A percentile compares a stretch with the other conserved stretches of the same genome.
Conservation (phyloP, 2,113 vertebrate species). For the Irena cyanogastra region DNA sequence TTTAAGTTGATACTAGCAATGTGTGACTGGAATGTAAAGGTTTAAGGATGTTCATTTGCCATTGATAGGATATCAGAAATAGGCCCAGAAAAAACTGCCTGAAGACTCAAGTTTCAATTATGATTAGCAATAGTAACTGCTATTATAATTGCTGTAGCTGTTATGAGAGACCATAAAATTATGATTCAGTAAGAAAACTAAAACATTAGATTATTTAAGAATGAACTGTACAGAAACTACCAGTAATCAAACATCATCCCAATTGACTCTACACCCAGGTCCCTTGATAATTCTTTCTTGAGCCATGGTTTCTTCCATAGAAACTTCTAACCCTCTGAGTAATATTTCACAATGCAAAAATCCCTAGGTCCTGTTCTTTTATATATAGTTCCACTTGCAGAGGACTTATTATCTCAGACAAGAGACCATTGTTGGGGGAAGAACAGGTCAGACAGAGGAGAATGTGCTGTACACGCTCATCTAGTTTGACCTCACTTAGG, state of each 20-base stretch:
- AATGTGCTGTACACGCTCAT: rapidly evolving
- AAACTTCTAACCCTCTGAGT: not conserved
- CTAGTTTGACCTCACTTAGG: not conserved
- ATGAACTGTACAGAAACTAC: not conserved
- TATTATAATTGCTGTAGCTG: not conserved
- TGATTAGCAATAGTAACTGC: not conserved
- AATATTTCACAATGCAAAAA: not conserved
- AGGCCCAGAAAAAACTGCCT: not conserved
- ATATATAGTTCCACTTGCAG: not conserved
- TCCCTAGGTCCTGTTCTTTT: not conserved
- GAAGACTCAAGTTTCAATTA: not conserved
- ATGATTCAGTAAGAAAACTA: not conserved
- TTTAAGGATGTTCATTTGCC: not conserved
- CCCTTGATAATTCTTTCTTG: not conserved
- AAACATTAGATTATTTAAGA: not conserved
- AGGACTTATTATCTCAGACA: not conserved
- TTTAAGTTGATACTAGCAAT: not conserved
- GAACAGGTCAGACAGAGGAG: not conserved
- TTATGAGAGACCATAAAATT: not conserved
- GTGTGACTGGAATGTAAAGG: not conserved
- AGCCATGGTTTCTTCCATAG: not conserved
- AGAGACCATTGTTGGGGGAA: not conserved
- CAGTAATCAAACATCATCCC: not conserved
- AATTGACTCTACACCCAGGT: not conserved
- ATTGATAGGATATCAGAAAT: not conserved